These are phyloP conservation scores for Drosophila melanocephala DNA, from an alignment of 2,888 invertebrate species.

Conservation along the genomic window DNA sequence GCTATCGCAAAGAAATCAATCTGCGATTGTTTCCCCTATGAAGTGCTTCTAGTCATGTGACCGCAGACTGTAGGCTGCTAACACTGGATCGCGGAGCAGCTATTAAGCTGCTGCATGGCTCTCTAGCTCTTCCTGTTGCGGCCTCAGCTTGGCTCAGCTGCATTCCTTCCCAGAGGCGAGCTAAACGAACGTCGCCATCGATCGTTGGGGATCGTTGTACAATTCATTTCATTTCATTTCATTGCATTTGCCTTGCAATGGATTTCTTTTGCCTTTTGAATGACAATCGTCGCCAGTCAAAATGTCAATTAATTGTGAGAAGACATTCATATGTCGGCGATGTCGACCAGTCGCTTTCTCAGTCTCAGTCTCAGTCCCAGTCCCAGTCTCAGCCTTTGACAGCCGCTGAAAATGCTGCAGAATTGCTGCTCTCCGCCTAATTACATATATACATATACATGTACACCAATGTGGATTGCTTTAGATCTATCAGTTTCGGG, in stretches of 20 bases:
- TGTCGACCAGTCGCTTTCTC: neutral
- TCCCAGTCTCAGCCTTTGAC: conserved; percentile 19
- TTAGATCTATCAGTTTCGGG: conserved; percentile 40
- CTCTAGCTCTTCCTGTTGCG: conserved; percentile 24
- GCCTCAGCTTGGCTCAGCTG: neutral
- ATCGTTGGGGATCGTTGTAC: conserved; percentile 4
- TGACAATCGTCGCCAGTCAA: conserved; percentile 78
- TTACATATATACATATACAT: conserved; percentile 16
- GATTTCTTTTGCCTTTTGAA: conserved; percentile 57
- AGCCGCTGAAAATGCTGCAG: conserved; percentile 30
- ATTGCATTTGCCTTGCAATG: conserved; percentile 27
- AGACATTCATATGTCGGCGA: conserved; percentile 67
- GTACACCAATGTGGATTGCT: conserved; percentile 2
- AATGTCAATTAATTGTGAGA: conserved; percentile 78
- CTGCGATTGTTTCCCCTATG: neutral
- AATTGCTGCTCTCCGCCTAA: conserved; percentile 44
- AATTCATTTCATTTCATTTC: conserved; percentile 15
- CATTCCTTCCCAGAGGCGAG: conserved; percentile 24
- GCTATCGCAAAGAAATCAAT: no score
- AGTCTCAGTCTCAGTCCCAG: neutral
- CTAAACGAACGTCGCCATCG: conserved; percentile 22
- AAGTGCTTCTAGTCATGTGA: conserved; percentile 34
- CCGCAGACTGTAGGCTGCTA: conserved; percentile 10
- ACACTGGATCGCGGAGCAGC: neutral
- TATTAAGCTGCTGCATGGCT: conserved; percentile 12